Conservation (phyloP, 2,113 vertebrate genomes). For the Fulica atra region DNA sequence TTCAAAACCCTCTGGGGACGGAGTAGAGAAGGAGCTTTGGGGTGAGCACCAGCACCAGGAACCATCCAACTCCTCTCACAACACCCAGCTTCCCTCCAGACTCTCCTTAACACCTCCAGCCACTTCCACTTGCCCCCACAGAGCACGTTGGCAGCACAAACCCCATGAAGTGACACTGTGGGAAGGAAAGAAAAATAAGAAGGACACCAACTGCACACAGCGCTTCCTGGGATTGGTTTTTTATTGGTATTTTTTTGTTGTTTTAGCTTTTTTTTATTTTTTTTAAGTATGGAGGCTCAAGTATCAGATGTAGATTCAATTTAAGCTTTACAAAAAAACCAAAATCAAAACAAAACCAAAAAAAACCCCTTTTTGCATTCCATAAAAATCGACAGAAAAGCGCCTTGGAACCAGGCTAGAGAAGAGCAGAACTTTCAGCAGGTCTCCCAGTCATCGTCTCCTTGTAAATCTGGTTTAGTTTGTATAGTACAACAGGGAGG, state of each 20-base stretch:
- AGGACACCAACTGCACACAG: background rate
- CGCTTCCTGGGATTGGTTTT: slow-evolving; percentile 52
- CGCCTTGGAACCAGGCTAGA: slow-evolving; percentile 59
- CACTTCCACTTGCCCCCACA: fast-evolving
- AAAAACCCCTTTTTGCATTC: slow-evolving; percentile 77
- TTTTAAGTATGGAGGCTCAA: slow-evolving; percentile 82
- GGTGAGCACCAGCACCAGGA: too few species aligned
- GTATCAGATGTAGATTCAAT: slow-evolving; percentile 80
- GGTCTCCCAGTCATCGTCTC: slow-evolving; percentile 31
- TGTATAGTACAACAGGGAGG: background rate
- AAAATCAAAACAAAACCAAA: slow-evolving; percentile 62
- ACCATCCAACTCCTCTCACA: too few species aligned
- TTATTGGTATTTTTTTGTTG: slow-evolving; percentile 62
- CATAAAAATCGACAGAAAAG: slow-evolving; percentile 81
- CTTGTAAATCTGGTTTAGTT: slow-evolving; percentile 15
- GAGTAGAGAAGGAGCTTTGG: too few species aligned
- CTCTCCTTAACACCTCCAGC: too few species aligned
- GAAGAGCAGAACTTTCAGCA: slow-evolving; percentile 63
- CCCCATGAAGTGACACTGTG: background rate
- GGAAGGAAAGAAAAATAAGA: background rate
- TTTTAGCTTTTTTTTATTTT: slow-evolving; percentile 23
- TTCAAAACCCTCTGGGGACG: too few species aligned
- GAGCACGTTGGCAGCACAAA: background rate
- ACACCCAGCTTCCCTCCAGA: too few species aligned
- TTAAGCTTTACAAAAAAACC: slow-evolving; percentile 83